Base-by-base conservation (phyloP, 1,140 invertebrate species). In the Bombus vancouverensis region DNA sequence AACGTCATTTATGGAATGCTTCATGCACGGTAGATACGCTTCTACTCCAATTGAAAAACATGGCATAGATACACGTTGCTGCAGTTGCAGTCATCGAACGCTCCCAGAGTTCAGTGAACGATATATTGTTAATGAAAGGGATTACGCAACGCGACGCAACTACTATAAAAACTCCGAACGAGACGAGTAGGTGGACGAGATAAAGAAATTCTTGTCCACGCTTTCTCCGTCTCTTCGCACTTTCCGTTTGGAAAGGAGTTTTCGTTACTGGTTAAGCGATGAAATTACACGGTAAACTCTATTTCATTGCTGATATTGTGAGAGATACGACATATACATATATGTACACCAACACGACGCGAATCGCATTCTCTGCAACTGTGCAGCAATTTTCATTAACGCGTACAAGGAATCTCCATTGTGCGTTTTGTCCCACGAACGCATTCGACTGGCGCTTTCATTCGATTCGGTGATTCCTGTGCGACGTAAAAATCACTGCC, bases 311-410 rank as follows among this genome's bases (percentile, higher is more conserved):
- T 18, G 53, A 44, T 75, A 75, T 44, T 39, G 42, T 53, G n/a
- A 1, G 13, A 10, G 6, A 3, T 39, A 32, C 1, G 5, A 18
- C 2, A 12, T 57, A 39, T 28, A 28, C 28, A 53, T n/a, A 13
- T 62, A n/a, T 62, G 62, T 32, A 32, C 1, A 34, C 3, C 9
- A 2, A 5, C 13, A 25, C n/a, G 12, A 13, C 0, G n/a, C 1
- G 4, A 15, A 57, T 75, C 3, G 5, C 2, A 15, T 22, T 5
- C 2, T 12, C 1, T 3, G 22, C 8, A 18, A 15, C 18, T 8
- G 12, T 22, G 37, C 22, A 32, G 22, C 22, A 76, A 57, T 78
- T 83, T 70, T 77, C 81, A 77, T 83, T 78, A 83, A 68, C 62
- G 25, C 59, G 44, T 73, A 83, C 65, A 68, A 39, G 71, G 57